Conservation (phyloP, 2,888 invertebrate species). For the Pediacus dermestoides region DNA sequence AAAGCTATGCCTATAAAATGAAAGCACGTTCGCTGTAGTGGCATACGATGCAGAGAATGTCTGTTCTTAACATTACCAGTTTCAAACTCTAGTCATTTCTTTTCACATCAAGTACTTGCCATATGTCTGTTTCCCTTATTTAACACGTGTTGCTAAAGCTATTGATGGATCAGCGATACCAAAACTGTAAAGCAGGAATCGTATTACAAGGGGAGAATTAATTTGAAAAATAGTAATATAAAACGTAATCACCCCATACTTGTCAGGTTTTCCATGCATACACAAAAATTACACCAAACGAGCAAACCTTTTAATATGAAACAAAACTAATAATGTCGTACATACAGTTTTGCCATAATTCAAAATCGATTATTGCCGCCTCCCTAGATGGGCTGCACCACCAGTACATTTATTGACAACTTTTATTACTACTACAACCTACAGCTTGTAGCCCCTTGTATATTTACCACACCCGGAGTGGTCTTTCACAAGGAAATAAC, state of each 20-base stretch:
- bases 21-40: slow-evolving; percentile 18
- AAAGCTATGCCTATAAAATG: slow-evolving; percentile 22
- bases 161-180: slow-evolving; percentile 19
- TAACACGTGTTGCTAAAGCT: slow-evolving; percentile 20
- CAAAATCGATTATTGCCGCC: slow-evolving; percentile 3
- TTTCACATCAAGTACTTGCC: slow-evolving; percentile 13
- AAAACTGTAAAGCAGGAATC: slow-evolving; percentile 7
- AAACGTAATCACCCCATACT: slow-evolving; percentile 6
- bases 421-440: slow-evolving; percentile 4
- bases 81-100: slow-evolving; percentile 3
- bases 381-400: slow-evolving; percentile 2
- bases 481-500: slow-evolving; percentile 1
- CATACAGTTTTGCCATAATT: no score
- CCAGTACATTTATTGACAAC: slow-evolving; percentile 2
- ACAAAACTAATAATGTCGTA: no score
- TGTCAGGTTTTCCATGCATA: slow-evolving; percentile 1
- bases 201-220: slow-evolving; percentile 8
- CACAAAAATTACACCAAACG: slow-evolving; percentile 2
- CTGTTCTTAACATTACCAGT: slow-evolving; percentile 2
- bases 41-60: no score
- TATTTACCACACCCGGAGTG: slow-evolving; percentile 4
- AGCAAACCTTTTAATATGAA: no score
- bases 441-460: slow-evolving; percentile 1
- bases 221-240: slow-evolving; percentile 10
- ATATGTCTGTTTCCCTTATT: slow-evolving; percentile 13